Percentiles rank a stretch among this genome's conserved stretches.
phyloP scores from a whole-genome alignment of 2,888 invertebrate genomes.

The Oscheius onirici region DNA sequence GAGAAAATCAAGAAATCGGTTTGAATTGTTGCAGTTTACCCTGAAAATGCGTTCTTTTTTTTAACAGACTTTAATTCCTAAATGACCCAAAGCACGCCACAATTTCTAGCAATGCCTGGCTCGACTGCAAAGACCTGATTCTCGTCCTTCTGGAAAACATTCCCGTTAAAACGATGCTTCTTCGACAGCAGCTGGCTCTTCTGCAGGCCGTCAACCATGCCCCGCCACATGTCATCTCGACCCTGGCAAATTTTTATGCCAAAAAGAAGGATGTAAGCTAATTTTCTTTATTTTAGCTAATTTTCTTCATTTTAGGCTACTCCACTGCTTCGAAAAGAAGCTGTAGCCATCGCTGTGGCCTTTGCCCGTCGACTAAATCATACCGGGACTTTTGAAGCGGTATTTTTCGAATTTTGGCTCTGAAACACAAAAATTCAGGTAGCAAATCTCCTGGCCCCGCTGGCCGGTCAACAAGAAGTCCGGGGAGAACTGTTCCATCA shows the following conservation, averaged over 20 bases:
- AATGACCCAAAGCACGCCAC: too few species aligned
- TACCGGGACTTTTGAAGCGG: conserved; percentile 32
- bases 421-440: conserved; percentile 8
- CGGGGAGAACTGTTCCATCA: conserved; percentile 24
- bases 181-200: conserved; percentile 17
- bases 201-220: conserved; percentile 20
- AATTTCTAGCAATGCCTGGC: conserved; percentile 13
- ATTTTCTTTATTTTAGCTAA: neutral
- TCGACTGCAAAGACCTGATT: conserved; percentile 24
- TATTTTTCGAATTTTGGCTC: neutral
- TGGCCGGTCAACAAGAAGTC: conserved; percentile 7
- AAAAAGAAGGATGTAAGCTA: conserved; percentile 3
- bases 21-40: too few species aligned
- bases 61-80: too few species aligned
- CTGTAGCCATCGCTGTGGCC: conserved; percentile 42
- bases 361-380: conserved; percentile 41
- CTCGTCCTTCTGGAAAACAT: conserved; percentile 24
- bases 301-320: neutral
- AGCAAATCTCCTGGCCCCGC: conserved; percentile 21
- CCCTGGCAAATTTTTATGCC: conserved; percentile 22
- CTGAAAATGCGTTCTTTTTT: too few species aligned
- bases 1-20: too few species aligned
- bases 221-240: conserved; percentile 14
- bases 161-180: conserved; percentile 16
- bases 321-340: conserved; percentile 2